Percentiles rank a stretch among this genome's conserved stretches.
Evolutionary conservation across 1,140 invertebrate species (phyloP).

Genomic region (Piezodorus guildinii): DNA sequence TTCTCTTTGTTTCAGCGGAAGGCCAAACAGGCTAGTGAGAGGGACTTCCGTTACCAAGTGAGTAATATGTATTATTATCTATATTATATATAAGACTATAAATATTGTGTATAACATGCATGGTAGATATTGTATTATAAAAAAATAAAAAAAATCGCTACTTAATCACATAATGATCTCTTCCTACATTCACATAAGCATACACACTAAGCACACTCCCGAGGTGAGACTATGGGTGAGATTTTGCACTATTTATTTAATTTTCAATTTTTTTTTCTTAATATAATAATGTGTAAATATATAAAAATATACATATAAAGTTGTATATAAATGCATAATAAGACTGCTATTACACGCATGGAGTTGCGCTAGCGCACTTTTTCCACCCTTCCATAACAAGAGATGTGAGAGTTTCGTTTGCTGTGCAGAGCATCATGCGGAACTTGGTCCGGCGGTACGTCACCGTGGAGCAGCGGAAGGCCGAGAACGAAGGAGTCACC

Average conservation of each 20-base stretch:
- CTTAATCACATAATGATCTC: background rate
- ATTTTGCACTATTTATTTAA: constrained; percentile 8
- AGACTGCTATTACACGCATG: too few relatives aligned
- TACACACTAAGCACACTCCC: too few relatives aligned
- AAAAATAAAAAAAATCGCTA: background rate
- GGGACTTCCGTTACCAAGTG: constrained; percentile 79
- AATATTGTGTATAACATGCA: too few relatives aligned
- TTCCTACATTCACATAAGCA: constrained; percentile 7
- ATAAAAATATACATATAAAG: background rate
- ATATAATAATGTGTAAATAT: constrained; percentile 14
- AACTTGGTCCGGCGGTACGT: constrained; percentile 92
- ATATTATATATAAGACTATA: too few relatives aligned
- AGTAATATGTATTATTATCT: constrained; percentile 24
- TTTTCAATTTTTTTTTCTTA: too few relatives aligned
- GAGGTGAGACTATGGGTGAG: too few relatives aligned
- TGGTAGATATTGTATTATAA: too few relatives aligned
- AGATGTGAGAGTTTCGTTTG: too few relatives aligned
- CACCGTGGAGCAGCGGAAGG: constrained; percentile 86
- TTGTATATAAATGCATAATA: background rate
- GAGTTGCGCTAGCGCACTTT: too few relatives aligned
- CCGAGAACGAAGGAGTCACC: constrained; percentile 90
- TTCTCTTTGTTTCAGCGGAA: constrained; percentile 54
- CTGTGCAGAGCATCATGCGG: constrained; percentile 74
- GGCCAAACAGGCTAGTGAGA: constrained; percentile 76
- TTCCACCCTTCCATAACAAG: too few relatives aligned